Conservation (phyloP, 2,113 vertebrate species). For the Gnathonemus longibarbis region DNA sequence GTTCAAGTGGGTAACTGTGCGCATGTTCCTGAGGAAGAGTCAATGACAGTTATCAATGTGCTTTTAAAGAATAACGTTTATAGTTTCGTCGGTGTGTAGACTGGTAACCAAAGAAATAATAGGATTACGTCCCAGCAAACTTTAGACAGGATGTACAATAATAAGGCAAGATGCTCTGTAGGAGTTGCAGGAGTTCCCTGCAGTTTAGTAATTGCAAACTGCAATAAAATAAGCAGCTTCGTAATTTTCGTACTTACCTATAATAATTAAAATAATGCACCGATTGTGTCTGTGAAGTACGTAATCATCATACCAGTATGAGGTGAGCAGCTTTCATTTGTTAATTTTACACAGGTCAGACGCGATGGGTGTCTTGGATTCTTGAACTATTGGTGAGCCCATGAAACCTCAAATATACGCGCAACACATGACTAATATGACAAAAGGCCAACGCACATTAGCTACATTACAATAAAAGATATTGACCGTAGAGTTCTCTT, state of each 20-base stretch:
- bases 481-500: background rate
- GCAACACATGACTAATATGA: background rate
- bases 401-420: constrained; percentile 1
- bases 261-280: background rate
- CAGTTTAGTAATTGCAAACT: background rate
- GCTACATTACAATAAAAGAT: background rate
- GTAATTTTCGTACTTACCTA: background rate
- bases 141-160: background rate
- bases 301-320: background rate
- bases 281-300: background rate
- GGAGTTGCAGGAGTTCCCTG: background rate
- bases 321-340: background rate
- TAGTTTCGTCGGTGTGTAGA: background rate
- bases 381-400: background rate
- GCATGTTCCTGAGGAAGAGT: background rate
- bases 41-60: background rate
- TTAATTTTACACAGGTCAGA: background rate
- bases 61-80: background rate
- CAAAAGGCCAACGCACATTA: background rate
- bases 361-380: background rate
- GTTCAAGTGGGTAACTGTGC: background rate
- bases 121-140: background rate
- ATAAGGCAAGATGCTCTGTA: background rate
- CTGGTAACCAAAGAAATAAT: background rate
- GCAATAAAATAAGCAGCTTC: background rate